These are phyloP conservation scores for Agonopterix subpropinquella DNA, from an alignment of 2,888 invertebrate species.

Conservation along the genomic window DNA sequence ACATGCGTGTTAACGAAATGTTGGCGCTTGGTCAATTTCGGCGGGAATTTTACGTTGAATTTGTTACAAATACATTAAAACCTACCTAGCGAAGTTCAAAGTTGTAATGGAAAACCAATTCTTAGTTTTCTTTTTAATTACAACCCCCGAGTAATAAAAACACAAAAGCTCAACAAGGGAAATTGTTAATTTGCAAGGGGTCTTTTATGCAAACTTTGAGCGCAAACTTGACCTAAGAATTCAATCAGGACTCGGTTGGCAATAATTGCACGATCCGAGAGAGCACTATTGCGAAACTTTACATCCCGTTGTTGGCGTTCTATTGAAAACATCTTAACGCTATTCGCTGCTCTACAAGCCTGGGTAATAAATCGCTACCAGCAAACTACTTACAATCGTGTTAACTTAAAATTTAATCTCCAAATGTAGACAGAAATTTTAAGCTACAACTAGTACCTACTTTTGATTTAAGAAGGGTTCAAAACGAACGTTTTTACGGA, in stretches of 20 bases:
- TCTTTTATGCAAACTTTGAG: conserved; percentile 60
- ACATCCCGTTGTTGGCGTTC: conserved; percentile 60
- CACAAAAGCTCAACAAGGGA: conserved; percentile 34
- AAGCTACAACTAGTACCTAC: conserved; percentile 32
- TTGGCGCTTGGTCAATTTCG: conserved; percentile 60
- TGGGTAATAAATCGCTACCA: conserved; percentile 57
- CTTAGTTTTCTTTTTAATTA: conserved; percentile 33
- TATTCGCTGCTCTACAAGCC: conserved; percentile 50
- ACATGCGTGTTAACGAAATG: conserved; percentile 68
- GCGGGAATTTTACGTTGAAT: conserved; percentile 43
- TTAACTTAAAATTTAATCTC: conserved; percentile 62
- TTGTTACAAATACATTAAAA: conserved; percentile 39
- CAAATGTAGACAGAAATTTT: conserved; percentile 52
- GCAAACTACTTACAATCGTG: conserved; percentile 56
- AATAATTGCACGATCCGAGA: conserved; percentile 63
- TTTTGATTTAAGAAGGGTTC: conserved; percentile 31
- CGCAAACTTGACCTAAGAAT: conserved; percentile 67
- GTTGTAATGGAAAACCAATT: conserved; percentile 17
- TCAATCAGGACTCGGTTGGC: conserved; percentile 65
- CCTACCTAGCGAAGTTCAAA: conserved; percentile 22
- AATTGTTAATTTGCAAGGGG: conserved; percentile 53
- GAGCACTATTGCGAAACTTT: conserved; percentile 64
- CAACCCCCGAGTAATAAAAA: conserved; percentile 30
- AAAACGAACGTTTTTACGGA: conserved; percentile 12
- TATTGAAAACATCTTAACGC: conserved; percentile 67